Percentiles rank a stretch among this genome's conserved stretches.
These are phyloP conservation scores for Syngnathus scovelli DNA, from an alignment of 2,113 vertebrate species.

Conservation along the genomic window DNA sequence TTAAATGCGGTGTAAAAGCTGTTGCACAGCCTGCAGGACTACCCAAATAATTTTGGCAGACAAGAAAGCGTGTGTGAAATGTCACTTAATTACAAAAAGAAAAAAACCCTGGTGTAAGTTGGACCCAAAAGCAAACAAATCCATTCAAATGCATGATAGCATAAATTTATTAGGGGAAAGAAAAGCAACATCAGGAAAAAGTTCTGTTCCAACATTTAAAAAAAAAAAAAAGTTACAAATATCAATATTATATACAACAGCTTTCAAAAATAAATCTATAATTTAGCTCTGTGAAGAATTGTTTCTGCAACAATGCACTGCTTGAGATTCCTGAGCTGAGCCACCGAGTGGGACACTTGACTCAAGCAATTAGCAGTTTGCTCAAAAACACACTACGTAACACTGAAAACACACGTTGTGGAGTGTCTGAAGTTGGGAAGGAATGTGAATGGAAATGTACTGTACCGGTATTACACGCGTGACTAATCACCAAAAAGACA, in stretches of 20 bases:
- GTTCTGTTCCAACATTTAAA: slow-evolving; percentile 82
- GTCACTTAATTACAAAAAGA: not conserved
- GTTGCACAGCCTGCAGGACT: slow-evolving; percentile 40
- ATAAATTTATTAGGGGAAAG: slow-evolving; percentile 82
- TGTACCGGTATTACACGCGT: not conserved
- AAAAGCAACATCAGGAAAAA: slow-evolving; percentile 75
- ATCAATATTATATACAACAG: slow-evolving; percentile 92
- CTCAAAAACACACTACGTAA: slow-evolving; percentile 51
- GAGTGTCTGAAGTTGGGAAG: slow-evolving; percentile 17
- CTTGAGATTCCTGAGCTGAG: slow-evolving; percentile 96
- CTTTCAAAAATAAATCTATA: slow-evolving; percentile 95
- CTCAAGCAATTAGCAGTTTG: slow-evolving; percentile 50
- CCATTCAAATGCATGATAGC: slow-evolving; percentile 62
- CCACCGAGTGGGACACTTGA: slow-evolving; percentile 73
- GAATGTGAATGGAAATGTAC: not conserved
- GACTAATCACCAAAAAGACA: not conserved
- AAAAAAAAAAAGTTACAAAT: slow-evolving; percentile 89
- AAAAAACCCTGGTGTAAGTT: not conserved
- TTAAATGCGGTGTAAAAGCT: slow-evolving; percentile 54
- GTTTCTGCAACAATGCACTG: slow-evolving; percentile 80
- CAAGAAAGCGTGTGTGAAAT: not conserved
- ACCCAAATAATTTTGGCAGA: slow-evolving; percentile 30
- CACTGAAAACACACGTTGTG: slow-evolving; percentile 58
- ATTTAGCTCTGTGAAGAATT: slow-evolving; percentile 86
- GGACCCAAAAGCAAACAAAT: slow-evolving; percentile 20